These are phyloP conservation scores for Archegozetes longisetosus DNA, from an alignment of 1,140 invertebrate genomes.

Conservation along the genomic window DNA sequence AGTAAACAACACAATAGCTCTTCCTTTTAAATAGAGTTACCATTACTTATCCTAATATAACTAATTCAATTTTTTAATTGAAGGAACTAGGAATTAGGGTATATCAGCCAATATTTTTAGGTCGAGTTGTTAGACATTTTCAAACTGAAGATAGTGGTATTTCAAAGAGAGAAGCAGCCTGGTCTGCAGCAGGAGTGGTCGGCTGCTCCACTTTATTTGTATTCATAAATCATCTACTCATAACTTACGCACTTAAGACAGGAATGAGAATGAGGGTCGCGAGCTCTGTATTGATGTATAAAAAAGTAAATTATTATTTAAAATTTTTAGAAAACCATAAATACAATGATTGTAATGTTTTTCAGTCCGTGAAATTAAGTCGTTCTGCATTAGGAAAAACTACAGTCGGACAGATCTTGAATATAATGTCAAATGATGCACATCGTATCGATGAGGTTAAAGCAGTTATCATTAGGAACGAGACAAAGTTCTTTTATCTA, in stretches of 20 bases:
- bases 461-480: neutral
- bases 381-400: conserved; percentile 50
- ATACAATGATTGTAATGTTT: neutral
- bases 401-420: conserved; percentile 72
- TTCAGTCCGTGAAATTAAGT: conserved; percentile 34
- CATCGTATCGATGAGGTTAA: conserved; percentile 34
- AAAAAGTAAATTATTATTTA: conserved; percentile 20
- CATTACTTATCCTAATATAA: neutral
- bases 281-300: conserved; percentile 37
- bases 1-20: no score
- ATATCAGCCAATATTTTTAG: conserved; percentile 10
- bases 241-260: conserved; percentile 10
- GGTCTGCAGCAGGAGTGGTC: conserved; percentile 42
- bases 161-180: conserved; percentile 3
- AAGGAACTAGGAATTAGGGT: conserved; percentile 8
- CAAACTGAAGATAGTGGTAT: neutral
- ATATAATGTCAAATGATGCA: conserved; percentile 74
- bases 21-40: neutral
- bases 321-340: neutral
- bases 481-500: conserved; percentile 20
- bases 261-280: conserved; percentile 38
- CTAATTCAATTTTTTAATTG: neutral
- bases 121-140: conserved; percentile 20
- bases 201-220: conserved; percentile 23
- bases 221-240: neutral